Conservation (phyloP, 2,888 invertebrate genomes). For the Therioaphis trifolii region DNA sequence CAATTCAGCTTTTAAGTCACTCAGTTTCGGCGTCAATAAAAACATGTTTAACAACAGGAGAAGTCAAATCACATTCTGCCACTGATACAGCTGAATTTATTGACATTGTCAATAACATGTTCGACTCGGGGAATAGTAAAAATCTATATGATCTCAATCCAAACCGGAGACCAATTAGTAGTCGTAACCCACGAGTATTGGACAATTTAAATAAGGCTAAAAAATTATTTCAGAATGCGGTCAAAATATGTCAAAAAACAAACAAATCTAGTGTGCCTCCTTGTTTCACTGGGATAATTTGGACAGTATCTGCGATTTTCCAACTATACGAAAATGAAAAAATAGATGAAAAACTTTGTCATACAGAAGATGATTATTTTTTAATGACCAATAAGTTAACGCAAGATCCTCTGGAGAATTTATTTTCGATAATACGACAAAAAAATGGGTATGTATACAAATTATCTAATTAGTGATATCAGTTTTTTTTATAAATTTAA, state of each 20-base stretch:
- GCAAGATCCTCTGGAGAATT: too few relatives aligned
- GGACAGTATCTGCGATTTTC: conserved; percentile 65
- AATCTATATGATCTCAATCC: too few relatives aligned
- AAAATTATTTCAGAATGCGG: conserved; percentile 52
- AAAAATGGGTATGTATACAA: too few relatives aligned
- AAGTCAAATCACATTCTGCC: conserved; percentile 38
- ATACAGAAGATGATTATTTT: too few relatives aligned
- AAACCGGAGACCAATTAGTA: neutral
- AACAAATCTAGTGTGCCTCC: conserved; percentile 63
- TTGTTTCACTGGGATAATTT: conserved; percentile 65
- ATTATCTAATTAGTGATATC: too few relatives aligned
- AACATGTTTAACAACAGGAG: conserved; percentile 38
- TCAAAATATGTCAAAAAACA: conserved; percentile 58
- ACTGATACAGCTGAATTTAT: conserved; percentile 65
- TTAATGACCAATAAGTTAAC: too few relatives aligned
- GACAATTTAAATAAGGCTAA: conserved; percentile 63
- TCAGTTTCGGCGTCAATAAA: conserved; percentile 65
- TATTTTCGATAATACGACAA: too few relatives aligned
- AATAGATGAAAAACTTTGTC: too few relatives aligned
- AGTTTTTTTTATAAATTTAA: too few relatives aligned
- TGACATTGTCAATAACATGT: conserved; percentile 65
- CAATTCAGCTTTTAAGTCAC: conserved; percentile 63
- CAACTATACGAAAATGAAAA: conserved; percentile 63
- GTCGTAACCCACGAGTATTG: conserved; percentile 65
- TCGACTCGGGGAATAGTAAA: conserved; percentile 63